Evolutionary conservation across 2,888 invertebrate genomes (phyloP).

Genomic region (Idaea aversata): DNA sequence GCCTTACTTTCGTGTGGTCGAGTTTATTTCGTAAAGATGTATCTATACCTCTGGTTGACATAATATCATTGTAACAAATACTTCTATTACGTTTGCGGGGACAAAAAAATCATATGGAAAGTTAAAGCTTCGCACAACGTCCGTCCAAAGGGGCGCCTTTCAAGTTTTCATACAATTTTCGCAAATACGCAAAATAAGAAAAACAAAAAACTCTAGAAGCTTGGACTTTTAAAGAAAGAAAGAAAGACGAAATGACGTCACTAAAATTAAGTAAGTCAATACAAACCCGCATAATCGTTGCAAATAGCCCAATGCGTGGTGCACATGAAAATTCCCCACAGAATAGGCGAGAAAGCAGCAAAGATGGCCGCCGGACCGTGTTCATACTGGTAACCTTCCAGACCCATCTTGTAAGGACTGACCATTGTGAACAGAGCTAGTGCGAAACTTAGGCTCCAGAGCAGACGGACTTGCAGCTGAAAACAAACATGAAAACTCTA

Average conservation of each 20-base stretch:
- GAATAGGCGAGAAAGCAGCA: slow-evolving; percentile 77
- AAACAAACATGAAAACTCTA: slow-evolving; percentile 6
- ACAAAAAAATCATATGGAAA: too few species aligned
- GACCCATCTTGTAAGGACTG: slow-evolving; percentile 78
- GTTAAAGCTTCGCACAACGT: too few species aligned
- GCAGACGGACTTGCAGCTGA: slow-evolving; percentile 60
- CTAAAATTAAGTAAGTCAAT: slow-evolving; percentile 4
- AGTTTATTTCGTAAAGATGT: too few species aligned
- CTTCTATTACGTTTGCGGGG: too few species aligned
- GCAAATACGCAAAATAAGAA: too few species aligned
- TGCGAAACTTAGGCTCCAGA: slow-evolving; percentile 63
- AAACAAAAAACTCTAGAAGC: too few species aligned
- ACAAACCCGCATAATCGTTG: slow-evolving; percentile 74
- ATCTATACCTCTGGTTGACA: too few species aligned
- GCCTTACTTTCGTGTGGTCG: too few species aligned
- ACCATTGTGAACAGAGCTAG: slow-evolving; percentile 65
- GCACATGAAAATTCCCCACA: slow-evolving; percentile 78
- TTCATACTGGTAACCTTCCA: slow-evolving; percentile 72
- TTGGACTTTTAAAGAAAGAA: too few species aligned
- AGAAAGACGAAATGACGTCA: neutral
- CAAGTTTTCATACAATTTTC: too few species aligned
- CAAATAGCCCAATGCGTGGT: slow-evolving; percentile 76
- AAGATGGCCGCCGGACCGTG: slow-evolving; percentile 75
- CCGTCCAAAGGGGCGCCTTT: too few species aligned
- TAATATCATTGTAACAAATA: too few species aligned